These are phyloP conservation scores for Nansenia antarctica DNA, from an alignment of 2,113 vertebrate species.

Conservation along the genomic window DNA sequence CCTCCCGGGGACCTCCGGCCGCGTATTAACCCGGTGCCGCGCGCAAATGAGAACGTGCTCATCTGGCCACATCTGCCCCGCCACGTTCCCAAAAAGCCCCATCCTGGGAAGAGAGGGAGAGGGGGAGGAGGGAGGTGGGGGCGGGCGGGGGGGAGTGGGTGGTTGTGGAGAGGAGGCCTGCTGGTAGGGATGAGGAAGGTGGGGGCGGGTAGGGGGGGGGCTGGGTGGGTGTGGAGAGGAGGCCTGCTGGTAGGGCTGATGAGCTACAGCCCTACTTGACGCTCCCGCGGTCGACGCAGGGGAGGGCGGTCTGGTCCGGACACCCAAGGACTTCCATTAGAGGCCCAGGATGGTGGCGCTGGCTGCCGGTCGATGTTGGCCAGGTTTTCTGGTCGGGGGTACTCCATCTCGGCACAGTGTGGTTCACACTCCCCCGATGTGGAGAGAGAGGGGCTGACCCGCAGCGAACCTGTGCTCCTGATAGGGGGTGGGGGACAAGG, in stretches of 20 bases:
- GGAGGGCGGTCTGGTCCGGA: conserved; percentile 62
- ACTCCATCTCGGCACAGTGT: conserved; percentile 73
- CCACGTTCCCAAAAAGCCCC: conserved; percentile 69
- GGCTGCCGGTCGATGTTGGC: conserved; percentile 75
- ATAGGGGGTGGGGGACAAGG: not conserved
- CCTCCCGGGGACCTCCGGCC: conserved; percentile 59
- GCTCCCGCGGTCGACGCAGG: conserved; percentile 42
- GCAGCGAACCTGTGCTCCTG: conserved; percentile 50
- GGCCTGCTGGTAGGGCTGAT: conserved; percentile 70
- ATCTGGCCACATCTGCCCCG: conserved; percentile 71
- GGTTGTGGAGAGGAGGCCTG: conserved; percentile 50
- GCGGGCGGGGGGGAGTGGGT: too few relatives aligned
- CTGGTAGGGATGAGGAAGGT: conserved; percentile 72
- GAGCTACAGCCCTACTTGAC: conserved; percentile 66
- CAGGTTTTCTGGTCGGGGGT: conserved; percentile 74
- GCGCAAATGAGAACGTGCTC: conserved; percentile 73
- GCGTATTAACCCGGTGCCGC: conserved; percentile 72
- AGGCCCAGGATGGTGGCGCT: conserved; percentile 69
- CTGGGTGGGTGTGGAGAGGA: too few relatives aligned
- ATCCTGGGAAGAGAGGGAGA: conserved; percentile 57
- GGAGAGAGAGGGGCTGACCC: conserved; percentile 51
- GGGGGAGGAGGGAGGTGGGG: conserved; percentile 16
- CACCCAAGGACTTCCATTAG: conserved; percentile 75
- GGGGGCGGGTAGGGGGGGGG: too few relatives aligned
- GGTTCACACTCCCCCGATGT: conserved; percentile 61